Base-by-base conservation (phyloP, 2,888 invertebrate genomes). In the Strigamia maritima region DNA sequence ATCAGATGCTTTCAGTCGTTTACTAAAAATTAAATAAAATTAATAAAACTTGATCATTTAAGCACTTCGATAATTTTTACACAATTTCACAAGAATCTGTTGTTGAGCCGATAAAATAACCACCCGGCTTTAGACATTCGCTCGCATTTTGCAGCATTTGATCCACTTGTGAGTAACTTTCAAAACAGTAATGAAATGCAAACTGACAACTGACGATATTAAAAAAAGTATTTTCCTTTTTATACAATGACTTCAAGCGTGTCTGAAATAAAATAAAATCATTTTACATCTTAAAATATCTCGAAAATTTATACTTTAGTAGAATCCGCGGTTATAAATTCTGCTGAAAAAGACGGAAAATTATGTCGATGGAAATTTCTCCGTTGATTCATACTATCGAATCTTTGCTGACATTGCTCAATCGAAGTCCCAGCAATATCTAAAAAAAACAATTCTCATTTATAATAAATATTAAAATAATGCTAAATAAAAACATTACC, bases 191-290 rank as follows among this genome's bases (percentile, higher is more conserved):
- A 87, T 99, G 99, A 85, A 99, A 93, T 26, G 97, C 95, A 90
- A 99, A 99, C 87, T 99, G 99, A 85, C 97, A 97, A 85, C 97
- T 97, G 0, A 94, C 94, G 65, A 99, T 84, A 86, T 99, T 94
- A 84, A 98, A 90, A 83, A 90, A 90, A 80, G 92, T 90, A 26
- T 92, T 91, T 0, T 93, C 90, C 86, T 96, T 92, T 83, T 89
- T 89, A 85, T 92, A 95, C 83, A 91, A 91, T 28, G 85, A 84
- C 80, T 84, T 84, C 49, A 87, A 82, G 79, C 84, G 80, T 4
- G 81, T 82, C 86, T 86, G 82, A 24, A 70, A 75, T 65, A 44
- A 79, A 8, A 79, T 75, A 22, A 76, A 24, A 22, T 6, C 19
- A 44, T 14, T 38, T 54, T n/a, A 54, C 14, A n/a, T 54, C 16